These are phyloP conservation scores for Ichneumoninae sp. DNA, from an alignment of 2,888 invertebrate genomes.

Conservation along the genomic window DNA sequence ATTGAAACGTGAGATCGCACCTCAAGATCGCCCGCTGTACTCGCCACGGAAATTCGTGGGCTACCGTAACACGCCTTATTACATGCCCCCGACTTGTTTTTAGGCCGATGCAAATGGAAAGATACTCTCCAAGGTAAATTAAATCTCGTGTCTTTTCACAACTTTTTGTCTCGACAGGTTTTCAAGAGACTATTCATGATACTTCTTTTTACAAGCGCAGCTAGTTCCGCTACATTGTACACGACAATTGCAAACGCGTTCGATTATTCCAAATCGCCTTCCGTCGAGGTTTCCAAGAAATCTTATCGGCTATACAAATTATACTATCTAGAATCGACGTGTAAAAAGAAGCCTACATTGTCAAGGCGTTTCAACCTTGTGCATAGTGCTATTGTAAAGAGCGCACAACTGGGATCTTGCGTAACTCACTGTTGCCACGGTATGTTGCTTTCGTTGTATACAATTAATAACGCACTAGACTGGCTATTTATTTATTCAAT, in stretches of 20 bases:
- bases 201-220: not conserved
- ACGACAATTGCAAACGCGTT: not conserved
- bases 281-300: not conserved
- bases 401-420: conserved; percentile 28
- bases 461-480: not conserved
- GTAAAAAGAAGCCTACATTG: not conserved
- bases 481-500: conserved; percentile 8
- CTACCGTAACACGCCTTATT: not conserved
- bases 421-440: conserved; percentile 11
- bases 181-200: not conserved
- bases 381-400: conserved; percentile 17
- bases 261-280: not conserved
- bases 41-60: not conserved
- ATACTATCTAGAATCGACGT: not conserved
- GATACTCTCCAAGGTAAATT: not conserved
- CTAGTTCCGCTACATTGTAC: not conserved
- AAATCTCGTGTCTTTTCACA: not conserved
- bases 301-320: not conserved
- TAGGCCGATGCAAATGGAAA: not conserved
- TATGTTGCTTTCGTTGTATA: conserved; percentile 12
- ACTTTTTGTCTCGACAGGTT: not conserved
- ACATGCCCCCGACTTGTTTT: not conserved
- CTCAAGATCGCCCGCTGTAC: not conserved
- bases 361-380: conserved; percentile 37
- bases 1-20: conserved; percentile 4